Evolutionary conservation across 2,113 vertebrate species (phyloP).

Genomic region (Prietella phreatophila): DNA sequence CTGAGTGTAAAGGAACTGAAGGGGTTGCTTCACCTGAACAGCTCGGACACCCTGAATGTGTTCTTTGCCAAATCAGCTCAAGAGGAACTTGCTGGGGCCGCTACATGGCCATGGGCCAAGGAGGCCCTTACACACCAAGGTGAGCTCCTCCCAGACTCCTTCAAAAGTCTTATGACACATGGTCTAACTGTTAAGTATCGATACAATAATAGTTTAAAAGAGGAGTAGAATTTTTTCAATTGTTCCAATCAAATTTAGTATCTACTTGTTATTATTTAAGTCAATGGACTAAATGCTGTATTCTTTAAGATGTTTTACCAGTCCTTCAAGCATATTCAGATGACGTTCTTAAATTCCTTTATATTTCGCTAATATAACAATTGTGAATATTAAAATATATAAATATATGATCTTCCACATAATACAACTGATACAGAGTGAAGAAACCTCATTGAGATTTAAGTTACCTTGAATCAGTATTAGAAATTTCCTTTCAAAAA

Average conservation of each 20-base stretch:
- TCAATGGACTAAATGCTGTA: background rate
- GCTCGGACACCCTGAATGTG: conserved; percentile 87
- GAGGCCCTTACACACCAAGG: conserved; percentile 85
- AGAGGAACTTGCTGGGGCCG: conserved; percentile 90
- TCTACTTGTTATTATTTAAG: background rate
- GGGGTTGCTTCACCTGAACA: conserved; percentile 83
- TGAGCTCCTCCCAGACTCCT: conserved; percentile 47
- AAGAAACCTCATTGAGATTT: background rate
- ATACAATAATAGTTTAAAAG: background rate
- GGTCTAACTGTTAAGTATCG: background rate
- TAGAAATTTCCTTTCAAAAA: background rate
- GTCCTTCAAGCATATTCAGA: background rate
- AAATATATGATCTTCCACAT: background rate
- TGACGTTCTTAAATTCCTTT: background rate
- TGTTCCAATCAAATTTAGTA: too few relatives aligned
- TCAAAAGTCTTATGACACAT: background rate
- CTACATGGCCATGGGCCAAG: conserved; percentile 98
- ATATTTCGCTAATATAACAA: background rate
- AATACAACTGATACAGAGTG: background rate
- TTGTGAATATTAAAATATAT: background rate
- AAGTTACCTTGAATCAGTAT: background rate
- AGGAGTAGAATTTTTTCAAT: background rate
- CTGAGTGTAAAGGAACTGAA: conserved; percentile 96
- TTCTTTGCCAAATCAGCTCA: conserved; percentile 91
- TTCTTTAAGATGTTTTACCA: background rate